phyloP scores from a whole-genome alignment of 2,113 vertebrate species.

The Rhinogobius similis region DNA sequence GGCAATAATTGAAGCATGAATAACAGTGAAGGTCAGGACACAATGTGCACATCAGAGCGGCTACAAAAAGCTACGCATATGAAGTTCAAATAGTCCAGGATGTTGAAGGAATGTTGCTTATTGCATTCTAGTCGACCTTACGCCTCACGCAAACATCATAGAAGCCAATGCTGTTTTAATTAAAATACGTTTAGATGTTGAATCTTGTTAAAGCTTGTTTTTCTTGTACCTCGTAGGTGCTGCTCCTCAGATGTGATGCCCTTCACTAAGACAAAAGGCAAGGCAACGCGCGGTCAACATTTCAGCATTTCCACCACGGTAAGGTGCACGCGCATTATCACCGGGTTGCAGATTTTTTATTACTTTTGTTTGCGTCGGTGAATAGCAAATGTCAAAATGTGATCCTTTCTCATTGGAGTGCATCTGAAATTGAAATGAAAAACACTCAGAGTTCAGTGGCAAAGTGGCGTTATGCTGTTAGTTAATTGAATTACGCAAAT shows the following conservation, averaged over 20 bases:
- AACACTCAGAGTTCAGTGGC: slow-evolving; percentile 5
- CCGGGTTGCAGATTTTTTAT: background rate
- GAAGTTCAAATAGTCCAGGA: background rate
- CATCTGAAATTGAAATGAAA: background rate
- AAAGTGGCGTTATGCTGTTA: slow-evolving; percentile 1
- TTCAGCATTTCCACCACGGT: background rate
- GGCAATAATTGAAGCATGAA: background rate
- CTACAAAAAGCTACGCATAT: slow-evolving; percentile 12
- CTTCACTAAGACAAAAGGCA: background rate
- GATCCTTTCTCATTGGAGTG: background rate
- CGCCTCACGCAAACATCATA: background rate
- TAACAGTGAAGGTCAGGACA: background rate
- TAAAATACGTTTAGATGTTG: background rate
- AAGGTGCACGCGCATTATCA: background rate
- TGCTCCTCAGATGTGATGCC: slow-evolving; percentile 6
- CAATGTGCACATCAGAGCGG: background rate
- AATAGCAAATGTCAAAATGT: background rate
- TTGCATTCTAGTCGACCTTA: background rate
- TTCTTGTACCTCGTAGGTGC: background rate
- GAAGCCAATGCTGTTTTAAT: background rate
- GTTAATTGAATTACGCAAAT: slow-evolving; percentile 8
- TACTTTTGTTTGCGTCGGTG: background rate
- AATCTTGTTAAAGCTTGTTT: background rate
- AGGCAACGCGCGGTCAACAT: background rate
- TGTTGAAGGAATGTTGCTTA: background rate